A percentile compares a stretch with the other conserved stretches of the same genome.
These are phyloP conservation scores for Urocynchramus pylzowi DNA, from an alignment of 2,113 vertebrate species.

Conservation along the genomic window DNA sequence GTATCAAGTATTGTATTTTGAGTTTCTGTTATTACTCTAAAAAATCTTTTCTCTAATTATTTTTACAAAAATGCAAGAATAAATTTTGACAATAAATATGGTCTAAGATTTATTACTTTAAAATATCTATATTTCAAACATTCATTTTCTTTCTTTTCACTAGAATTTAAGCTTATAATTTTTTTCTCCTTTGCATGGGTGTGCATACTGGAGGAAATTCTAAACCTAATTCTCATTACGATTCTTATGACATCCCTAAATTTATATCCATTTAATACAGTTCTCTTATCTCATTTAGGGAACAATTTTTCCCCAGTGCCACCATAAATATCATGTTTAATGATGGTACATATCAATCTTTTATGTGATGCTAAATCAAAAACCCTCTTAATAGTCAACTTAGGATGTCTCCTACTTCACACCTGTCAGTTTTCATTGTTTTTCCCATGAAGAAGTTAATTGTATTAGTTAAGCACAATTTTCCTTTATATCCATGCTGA, in stretches of 20 bases:
- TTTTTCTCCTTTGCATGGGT: background rate
- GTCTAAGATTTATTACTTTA: background rate
- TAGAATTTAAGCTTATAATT: background rate
- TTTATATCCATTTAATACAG: constrained; percentile 4
- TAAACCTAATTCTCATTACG: background rate
- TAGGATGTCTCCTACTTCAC: background rate
- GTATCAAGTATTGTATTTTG: background rate
- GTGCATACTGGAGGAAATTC: background rate
- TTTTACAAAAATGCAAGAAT: background rate
- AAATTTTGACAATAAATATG: background rate
- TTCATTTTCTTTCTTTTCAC: background rate
- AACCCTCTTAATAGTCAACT: background rate
- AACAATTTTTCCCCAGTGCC: background rate
- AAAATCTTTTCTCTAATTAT: background rate
- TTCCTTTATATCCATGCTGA: background rate
- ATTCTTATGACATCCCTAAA: background rate
- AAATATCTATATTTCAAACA: background rate
- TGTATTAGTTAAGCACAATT: background rate
- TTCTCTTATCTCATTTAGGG: background rate
- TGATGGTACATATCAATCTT: constrained; percentile 31
- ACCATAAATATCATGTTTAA: background rate
- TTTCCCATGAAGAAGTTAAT: constrained; percentile 11
- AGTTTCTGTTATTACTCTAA: background rate
- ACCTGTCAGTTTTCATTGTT: constrained; percentile 38
- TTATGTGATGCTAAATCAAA: constrained; percentile 1